Evolutionary conservation across 2,113 vertebrate genomes (phyloP).

Genomic region (Regulus satrapa): DNA sequence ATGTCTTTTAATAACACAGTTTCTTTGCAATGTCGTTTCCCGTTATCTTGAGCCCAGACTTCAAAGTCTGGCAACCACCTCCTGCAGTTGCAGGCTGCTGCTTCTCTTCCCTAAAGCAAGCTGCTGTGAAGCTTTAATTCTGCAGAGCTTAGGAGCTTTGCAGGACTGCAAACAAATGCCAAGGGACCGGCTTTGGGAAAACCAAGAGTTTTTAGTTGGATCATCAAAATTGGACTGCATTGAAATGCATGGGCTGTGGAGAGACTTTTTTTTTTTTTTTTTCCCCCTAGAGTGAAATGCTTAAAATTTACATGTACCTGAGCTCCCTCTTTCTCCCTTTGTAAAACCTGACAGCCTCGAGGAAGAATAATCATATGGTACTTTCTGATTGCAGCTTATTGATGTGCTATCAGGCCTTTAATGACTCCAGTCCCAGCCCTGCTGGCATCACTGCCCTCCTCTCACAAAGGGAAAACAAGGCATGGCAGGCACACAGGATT

Average conservation of each 20-base stretch:
- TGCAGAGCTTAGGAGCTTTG: slow-evolving; percentile 32
- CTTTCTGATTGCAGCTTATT: not conserved
- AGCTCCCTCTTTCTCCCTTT: not conserved
- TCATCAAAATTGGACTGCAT: not conserved
- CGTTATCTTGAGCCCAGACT: slow-evolving; percentile 35
- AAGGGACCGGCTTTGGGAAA: not conserved
- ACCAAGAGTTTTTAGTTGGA: not conserved
- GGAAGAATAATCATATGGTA: not conserved
- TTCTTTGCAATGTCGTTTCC: not conserved
- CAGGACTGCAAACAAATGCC: slow-evolving; percentile 14
- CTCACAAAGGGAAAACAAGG: not conserved
- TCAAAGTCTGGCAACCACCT: slow-evolving; percentile 32
- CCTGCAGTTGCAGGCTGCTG: slow-evolving; percentile 5
- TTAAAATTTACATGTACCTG: not conserved
- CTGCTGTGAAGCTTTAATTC: slow-evolving; percentile 22
- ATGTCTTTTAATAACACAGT: slow-evolving; percentile 28
- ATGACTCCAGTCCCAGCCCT: not conserved
- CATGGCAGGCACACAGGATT: not conserved
- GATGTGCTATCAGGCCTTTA: not conserved
- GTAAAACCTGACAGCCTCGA: not conserved
- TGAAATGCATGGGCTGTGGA: not conserved
- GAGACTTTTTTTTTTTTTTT: too few relatives aligned
- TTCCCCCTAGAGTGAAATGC: not conserved
- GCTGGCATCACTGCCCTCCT: not conserved
- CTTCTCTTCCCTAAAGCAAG: slow-evolving; percentile 9